Base-by-base conservation (phyloP, 1,140 invertebrate genomes). In the Tetragonula clypearis region DNA sequence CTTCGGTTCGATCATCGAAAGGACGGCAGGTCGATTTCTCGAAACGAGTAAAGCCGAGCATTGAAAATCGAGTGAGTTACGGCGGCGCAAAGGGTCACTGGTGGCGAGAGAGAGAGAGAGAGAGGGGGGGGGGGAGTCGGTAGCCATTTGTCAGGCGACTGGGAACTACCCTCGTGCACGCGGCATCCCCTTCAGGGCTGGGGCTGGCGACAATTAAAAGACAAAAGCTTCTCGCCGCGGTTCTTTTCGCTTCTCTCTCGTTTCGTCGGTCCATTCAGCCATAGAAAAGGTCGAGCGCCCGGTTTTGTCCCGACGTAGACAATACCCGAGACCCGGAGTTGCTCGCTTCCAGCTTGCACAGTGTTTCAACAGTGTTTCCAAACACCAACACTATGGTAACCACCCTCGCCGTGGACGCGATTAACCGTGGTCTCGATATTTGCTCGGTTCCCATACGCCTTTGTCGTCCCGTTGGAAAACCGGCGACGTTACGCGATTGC, bases 341-440 rank as follows among this genome's bases (percentile, higher is more conserved):
- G 84, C 86, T 86, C 88, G 86, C 79, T 89, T 91, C 82, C 86
- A 89, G 73, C 68, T 68, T 85, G 65, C 88, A 19, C 69, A 49
- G 87, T 90, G 92, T 93, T 93, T 92, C 92, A 91, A 91, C 91
- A 92, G 83, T 92, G 92, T 93, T 93, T 93, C 92, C 90, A 93
- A 93, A 93, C 92, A 93, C 88, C 89, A 86, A 88, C 90, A 90
- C 92, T 23, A 8, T 8, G 41, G 82, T 30, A 88, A 79, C 58
- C 56, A 77, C 66, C 88, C 66, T 73, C 56, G 62, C 76, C 6
- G 12, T 53, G 73, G n/a, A 79, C 84, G 75, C 79, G 87, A 79
- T 88, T 88, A 90, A 88, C 87, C 30, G 60, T 30, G 30, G 30
- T 84, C 69, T 73, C 80, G 88, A 88, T 92, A 91, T 94, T 94